These are phyloP conservation scores for Metacarcinus magister DNA, from an alignment of 2,888 invertebrate species.

Conservation along the genomic window DNA sequence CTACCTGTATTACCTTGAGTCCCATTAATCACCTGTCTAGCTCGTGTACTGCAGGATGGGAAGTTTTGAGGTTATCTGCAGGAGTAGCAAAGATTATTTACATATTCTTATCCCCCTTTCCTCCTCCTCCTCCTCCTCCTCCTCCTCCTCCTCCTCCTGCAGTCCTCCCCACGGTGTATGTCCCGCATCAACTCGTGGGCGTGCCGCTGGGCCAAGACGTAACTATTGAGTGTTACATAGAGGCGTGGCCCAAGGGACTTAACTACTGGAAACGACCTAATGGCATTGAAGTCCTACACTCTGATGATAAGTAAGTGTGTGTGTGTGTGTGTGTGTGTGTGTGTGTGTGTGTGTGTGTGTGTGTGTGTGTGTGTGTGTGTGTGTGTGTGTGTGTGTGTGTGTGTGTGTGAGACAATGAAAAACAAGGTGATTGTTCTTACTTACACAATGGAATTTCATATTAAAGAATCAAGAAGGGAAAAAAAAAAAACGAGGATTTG, in stretches of 20 bases:
- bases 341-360: not conserved
- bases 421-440: no score
- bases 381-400: not conserved
- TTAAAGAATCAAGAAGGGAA: no score
- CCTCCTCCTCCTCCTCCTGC: not conserved
- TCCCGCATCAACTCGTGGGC: constrained; percentile 81
- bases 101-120: not conserved
- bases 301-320: constrained; percentile 79
- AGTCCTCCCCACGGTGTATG: constrained; percentile 81
- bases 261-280: constrained; percentile 82
- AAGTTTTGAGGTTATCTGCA: not conserved
- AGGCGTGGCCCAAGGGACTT: constrained; percentile 81
- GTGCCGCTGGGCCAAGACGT: constrained; percentile 78
- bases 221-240: constrained; percentile 81
- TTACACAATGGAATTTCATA: no score
- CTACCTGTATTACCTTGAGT: no score
- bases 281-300: constrained; percentile 81
- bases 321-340: not conserved
- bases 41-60: not conserved
- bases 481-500: no score
- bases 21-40: no score
- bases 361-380: not conserved
- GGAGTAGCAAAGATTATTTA: not conserved
- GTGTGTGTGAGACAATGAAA: not conserved
- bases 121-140: not conserved